Conservation (phyloP, 2,113 vertebrate genomes). For the Falcunculus frontatus region DNA sequence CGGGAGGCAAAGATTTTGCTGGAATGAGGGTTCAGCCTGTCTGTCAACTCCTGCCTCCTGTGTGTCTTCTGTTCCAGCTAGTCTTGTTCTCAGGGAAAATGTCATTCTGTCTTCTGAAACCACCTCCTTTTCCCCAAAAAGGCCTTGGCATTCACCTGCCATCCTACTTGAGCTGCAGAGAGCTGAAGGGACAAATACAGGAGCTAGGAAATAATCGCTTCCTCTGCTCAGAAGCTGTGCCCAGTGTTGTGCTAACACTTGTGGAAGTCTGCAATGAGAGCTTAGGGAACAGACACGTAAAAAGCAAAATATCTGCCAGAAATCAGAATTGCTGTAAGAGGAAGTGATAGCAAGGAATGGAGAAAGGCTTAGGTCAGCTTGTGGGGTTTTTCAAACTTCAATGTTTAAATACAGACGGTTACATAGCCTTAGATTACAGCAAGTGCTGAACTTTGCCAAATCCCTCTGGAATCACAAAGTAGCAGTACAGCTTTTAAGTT, state of each 20-base stretch:
- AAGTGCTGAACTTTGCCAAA: not conserved
- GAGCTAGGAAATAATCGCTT: not conserved
- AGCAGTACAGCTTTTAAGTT: not conserved
- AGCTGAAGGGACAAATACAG: not conserved
- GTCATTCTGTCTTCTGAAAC: not conserved
- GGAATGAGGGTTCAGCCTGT: not conserved
- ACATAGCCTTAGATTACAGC: not conserved
- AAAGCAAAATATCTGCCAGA: not conserved
- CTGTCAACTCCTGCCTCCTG: not conserved
- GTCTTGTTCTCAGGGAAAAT: not conserved
- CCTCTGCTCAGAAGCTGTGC: not conserved
- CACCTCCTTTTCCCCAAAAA: not conserved
- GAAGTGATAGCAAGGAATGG: not conserved
- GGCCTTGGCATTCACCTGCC: not conserved
- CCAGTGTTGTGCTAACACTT: not conserved
- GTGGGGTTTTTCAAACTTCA: not conserved
- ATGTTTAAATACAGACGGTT: not conserved
- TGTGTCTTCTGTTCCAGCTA: not conserved
- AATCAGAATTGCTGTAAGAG: not conserved
- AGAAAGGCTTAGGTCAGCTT: not conserved
- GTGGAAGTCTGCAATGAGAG: not conserved
- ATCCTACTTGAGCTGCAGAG: not conserved
- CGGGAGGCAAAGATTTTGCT: not conserved
- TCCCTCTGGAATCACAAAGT: not conserved
- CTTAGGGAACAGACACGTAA: rapidly evolving